Evolutionary conservation across 2,797 vertebrate genomes (phyloP), one percentile per base, ranked within the genome.

Genomic region (Toxotes lorentzi): DNA sequence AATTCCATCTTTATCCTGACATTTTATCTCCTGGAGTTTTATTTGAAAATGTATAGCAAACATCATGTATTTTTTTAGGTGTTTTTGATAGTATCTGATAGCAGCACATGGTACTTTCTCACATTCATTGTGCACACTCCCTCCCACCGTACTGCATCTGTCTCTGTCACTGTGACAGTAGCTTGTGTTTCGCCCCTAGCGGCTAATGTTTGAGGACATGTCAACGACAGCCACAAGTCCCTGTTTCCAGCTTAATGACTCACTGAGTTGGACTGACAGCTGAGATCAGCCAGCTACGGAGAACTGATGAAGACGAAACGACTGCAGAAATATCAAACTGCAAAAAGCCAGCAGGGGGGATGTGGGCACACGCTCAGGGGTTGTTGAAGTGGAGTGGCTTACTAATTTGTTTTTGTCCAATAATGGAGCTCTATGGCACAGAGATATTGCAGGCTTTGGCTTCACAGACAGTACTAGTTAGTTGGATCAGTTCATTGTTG

Each of bases 211-310:
- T 50, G 2, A 67, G 24, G 23, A 59, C 38, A 30, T 51, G 58
- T 45, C 4, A 5, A 8, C 12, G 1, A 9, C 27, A 7, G 43
- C 61, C 70, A 57, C 45, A 78, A 72, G 65, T 79, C 38, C 38
- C 50, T 21, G 7, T 60, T 65, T 72, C 62, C 70, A 72, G 34
- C 24, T 30, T 78, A 60, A 50, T 61, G 65, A 64, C 24, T 71
- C 34, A 0, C 34, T 35, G 66, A 62, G 23, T 66, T 11, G 24
- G 65, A 59, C 57, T 48, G 77, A 70, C 70, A 60, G 70, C 62
- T 67, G 69, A 23, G 59, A 12, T 48, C 58, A 50, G 47, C 35
- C 59, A 32, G 83, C 53, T 50, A 14, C 43, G 47, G 76, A 13
- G 79, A 60, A n/a, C 24, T 21, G 53, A 76, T 21, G 40, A 63